These are phyloP conservation scores for Pseudolaguvia tuberculata DNA, from an alignment of 2,113 vertebrate genomes.

Conservation along the genomic window DNA sequence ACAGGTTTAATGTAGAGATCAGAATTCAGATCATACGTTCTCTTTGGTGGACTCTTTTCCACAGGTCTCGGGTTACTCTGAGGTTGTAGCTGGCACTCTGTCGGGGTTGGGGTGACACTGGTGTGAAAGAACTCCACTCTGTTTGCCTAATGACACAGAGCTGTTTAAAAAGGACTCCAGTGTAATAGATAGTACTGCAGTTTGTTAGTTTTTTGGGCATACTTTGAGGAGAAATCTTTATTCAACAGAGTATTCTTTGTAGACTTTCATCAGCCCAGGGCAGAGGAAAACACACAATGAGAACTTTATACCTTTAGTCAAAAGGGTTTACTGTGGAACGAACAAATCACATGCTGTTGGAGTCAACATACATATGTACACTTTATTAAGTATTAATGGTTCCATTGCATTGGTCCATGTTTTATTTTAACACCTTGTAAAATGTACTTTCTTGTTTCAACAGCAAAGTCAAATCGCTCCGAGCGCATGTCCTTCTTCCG, in stretches of 20 bases:
- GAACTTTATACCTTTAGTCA: neutral
- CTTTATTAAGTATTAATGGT: neutral
- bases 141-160: neutral
- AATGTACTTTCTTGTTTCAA: constrained; percentile 9
- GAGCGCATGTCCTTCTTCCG: constrained; percentile 73
- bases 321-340: constrained; percentile 3
- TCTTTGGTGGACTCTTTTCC: constrained; percentile 14
- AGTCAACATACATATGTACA: neutral
- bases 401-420: neutral
- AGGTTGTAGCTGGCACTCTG: constrained; percentile 9
- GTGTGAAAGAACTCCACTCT: constrained; percentile 10
- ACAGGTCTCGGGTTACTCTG: constrained; percentile 33
- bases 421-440: neutral
- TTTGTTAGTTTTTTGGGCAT: neutral
- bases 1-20: neutral
- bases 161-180: neutral
- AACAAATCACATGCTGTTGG: constrained; percentile 18
- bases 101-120: neutral
- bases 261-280: neutral
- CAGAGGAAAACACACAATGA: neutral
- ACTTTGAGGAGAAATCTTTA: neutral
- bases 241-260: constrained; percentile 16
- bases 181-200: neutral
- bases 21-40: neutral
- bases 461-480: constrained; percentile 67